A percentile compares a stretch with the other conserved stretches of the same genome.
These are phyloP conservation scores for Hylaeus anthracinus DNA, from an alignment of 1,140 invertebrate genomes.

Conservation along the genomic window DNA sequence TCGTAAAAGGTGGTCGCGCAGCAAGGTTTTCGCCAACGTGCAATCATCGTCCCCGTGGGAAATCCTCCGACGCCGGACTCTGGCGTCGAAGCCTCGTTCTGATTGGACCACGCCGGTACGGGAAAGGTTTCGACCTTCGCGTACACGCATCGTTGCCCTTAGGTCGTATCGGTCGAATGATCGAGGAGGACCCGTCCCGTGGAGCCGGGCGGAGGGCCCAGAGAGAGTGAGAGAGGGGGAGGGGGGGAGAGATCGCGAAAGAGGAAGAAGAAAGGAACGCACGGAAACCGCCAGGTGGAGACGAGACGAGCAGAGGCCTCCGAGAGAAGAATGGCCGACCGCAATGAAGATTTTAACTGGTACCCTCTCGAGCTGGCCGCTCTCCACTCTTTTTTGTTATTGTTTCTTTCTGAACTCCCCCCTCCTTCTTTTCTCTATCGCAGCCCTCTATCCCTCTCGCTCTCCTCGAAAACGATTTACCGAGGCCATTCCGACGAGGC, in stretches of 20 bases:
- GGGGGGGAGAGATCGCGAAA: conserved; percentile 33
- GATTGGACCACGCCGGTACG: conserved; percentile 43
- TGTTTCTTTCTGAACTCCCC: conserved; percentile 49
- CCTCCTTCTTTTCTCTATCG: conserved; percentile 5
- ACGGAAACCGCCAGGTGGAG: conserved; percentile 51
- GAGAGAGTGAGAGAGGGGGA: conserved; percentile 21
- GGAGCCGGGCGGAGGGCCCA: conserved; percentile 19
- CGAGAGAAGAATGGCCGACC: conserved; percentile 75
- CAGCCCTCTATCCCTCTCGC: conserved; percentile 11
- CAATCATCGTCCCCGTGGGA: conserved; percentile 71
- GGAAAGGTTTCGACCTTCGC: conserved; percentile 60
- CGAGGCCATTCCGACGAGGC: conserved; percentile 53
- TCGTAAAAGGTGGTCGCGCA: conserved; percentile 34
- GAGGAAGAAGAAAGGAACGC: conserved; percentile 47
- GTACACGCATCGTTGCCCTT: conserved; percentile 70
- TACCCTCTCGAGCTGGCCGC: conserved; percentile 59
- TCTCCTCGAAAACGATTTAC: conserved; percentile 63
- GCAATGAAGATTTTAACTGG: conserved; percentile 79
- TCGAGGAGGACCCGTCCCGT: conserved; percentile 48
- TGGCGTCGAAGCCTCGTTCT: conserved; percentile 20
- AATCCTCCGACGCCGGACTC: conserved; percentile 60
- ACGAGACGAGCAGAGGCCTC: conserved; percentile 41
- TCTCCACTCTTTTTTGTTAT: conserved; percentile 52
- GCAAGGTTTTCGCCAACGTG: conserved; percentile 58
- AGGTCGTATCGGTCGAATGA: conserved; percentile 67